A percentile compares a stretch with the other conserved stretches of the same genome.
Conservation (phyloP, 2,113 vertebrate species). For the Scolopax mira region DNA sequence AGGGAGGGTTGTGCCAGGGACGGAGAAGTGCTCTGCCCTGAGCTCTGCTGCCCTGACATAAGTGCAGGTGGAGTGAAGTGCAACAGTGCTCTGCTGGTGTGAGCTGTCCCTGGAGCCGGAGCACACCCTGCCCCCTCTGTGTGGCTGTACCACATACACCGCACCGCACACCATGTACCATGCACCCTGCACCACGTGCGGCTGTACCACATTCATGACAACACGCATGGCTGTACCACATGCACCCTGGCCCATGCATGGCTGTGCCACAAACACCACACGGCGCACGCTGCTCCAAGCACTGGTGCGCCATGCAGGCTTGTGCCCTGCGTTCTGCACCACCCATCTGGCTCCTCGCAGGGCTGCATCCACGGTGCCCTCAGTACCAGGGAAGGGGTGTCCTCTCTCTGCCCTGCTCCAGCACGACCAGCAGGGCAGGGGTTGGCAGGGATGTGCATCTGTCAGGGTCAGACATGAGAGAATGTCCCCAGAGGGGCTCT, state of each 20-base stretch:
- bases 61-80: neutral
- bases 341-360: fast-evolving
- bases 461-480: fast-evolving
- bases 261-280: fast-evolving
- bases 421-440: neutral
- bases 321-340: fast-evolving
- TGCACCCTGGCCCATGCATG: fast-evolving
- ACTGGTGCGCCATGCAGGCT: fast-evolving
- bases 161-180: neutral
- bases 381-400: too few species aligned
- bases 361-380: fast-evolving
- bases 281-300: fast-evolving
- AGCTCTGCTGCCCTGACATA: fast-evolving
- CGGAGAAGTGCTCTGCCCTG: neutral
- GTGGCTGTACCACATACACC: neutral
- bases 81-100: neutral
- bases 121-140: fast-evolving
- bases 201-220: neutral
- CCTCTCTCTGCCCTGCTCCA: neutral
- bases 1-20: neutral
- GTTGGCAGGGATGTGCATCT: fast-evolving
- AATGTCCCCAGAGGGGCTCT: neutral
- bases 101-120: neutral
- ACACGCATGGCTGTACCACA: fast-evolving
- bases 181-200: too few species aligned